Evolutionary conservation across 2,113 vertebrate species (phyloP), one percentile per base, ranked within the genome.

Genomic region (Aspiorhynchus laticeps): DNA sequence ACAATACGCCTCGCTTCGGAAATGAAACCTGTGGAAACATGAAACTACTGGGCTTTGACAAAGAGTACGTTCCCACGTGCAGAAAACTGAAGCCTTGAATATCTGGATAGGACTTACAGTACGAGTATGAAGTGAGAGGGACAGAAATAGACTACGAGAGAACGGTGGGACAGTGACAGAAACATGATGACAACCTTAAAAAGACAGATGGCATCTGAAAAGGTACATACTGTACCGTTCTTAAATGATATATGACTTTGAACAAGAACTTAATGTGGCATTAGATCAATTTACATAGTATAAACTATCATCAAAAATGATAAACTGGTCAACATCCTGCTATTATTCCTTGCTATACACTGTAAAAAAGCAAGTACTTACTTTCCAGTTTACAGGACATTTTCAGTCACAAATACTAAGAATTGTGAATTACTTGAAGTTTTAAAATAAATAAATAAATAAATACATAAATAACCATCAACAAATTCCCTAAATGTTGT

Each of bases 11-110:
- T 41, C 41, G 77, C 63, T 74, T 74, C 56, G 43, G 61, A 33
- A 46, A 67, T 69, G 63, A 87, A 83, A 87, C 28, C 67, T 76
- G 15, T 83, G 10, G 51, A 33, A 87, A 82, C 51, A 31, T 80
- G 24, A 69, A 78, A 79, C 63, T 79, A 71, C 28, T 71, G 43
- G 36, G 33, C 85, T 71, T 77, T 48, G 15, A 59, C 61, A 59
- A 80, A 28, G 11, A 26, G 7, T 17, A 38, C 5, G 15, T 43
- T 59, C 17, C 28, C 63, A 71, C 67, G 11, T 43, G 63, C n/a
- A 56, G 63, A 71, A 59, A 85, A 53, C 38, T 51, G 11, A 17
- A 63, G 43, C 73, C 15, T 12, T n/a, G 24, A 43, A 59, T 43
- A 33, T 46, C 74, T 28, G 41, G 36, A 75, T 80, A 7, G 10